These are phyloP conservation scores for Tethya wilhelma DNA, from an alignment of 37 sponge, comb jelly and placozoan genomes.

Conservation along the genomic window DNA sequence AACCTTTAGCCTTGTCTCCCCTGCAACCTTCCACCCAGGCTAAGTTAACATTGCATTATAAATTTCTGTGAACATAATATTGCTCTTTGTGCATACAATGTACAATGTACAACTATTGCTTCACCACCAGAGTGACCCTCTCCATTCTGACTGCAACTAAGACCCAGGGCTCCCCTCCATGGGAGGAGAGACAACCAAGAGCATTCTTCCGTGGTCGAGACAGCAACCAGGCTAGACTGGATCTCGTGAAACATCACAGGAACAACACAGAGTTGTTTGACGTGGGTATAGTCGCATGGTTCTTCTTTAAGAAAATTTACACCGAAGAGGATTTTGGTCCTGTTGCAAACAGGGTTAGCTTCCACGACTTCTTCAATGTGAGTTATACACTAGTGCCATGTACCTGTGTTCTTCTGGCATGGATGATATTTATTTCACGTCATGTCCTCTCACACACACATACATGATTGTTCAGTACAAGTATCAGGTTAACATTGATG, in stretches of 20 bases:
- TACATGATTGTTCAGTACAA: slow-evolving; percentile 73
- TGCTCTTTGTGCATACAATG: not conserved
- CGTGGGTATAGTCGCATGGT: slow-evolving; percentile 83
- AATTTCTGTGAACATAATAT: not conserved
- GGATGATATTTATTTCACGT: too few species aligned
- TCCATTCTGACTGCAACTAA: slow-evolving; percentile 77
- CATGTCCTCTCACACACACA: not conserved
- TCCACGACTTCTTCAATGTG: slow-evolving; percentile 92
- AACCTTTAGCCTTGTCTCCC: too few species aligned
- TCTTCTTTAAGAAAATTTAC: slow-evolving; percentile 82
- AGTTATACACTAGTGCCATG: not conserved
- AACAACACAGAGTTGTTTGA: slow-evolving; percentile 85
- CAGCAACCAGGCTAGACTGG: slow-evolving; percentile 92
- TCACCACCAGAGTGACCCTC: slow-evolving; percentile 52
- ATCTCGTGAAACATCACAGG: slow-evolving; percentile 79
- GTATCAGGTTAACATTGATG: slow-evolving; percentile 96
- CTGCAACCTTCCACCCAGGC: too few species aligned
- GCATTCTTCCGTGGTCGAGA: slow-evolving; percentile 97
- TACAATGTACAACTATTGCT: not conserved
- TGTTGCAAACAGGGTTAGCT: slow-evolving; percentile 50
- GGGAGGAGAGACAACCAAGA: slow-evolving; percentile 83
- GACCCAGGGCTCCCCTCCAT: slow-evolving; percentile 58
- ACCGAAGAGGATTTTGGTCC: slow-evolving; percentile 83
- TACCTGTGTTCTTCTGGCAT: too few species aligned
- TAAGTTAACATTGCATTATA: too few species aligned